Percentiles rank a stretch among this genome's conserved stretches.
phyloP scores from a whole-genome alignment of 53 echinoderm and acorn worm species.

The Apostichopus leukothele region DNA sequence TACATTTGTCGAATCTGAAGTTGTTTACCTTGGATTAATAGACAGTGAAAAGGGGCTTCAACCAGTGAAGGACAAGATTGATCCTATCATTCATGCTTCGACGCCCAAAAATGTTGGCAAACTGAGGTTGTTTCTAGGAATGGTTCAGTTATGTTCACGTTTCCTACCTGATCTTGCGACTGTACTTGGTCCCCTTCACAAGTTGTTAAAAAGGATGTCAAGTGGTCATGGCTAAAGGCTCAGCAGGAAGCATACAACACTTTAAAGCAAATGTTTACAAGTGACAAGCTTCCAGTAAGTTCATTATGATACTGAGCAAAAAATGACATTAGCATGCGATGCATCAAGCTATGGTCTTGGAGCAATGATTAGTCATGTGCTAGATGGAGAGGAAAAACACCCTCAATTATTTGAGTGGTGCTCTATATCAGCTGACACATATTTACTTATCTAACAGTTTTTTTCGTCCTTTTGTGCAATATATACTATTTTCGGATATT shows the following conservation, averaged over 20 bases:
- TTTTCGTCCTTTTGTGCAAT: too few species aligned
- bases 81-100: slow-evolving; percentile 41
- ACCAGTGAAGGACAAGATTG: slow-evolving; percentile 26
- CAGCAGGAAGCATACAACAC: not conserved
- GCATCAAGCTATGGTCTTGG: slow-evolving; percentile 9
- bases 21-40: slow-evolving; percentile 45
- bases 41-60: slow-evolving; percentile 36
- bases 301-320: not conserved
- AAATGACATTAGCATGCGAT: not conserved
- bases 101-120: slow-evolving; percentile 31
- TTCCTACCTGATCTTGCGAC: not conserved
- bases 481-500: too few species aligned
- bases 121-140: slow-evolving; percentile 30
- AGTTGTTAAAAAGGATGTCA: slow-evolving; percentile 10
- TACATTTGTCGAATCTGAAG: slow-evolving; percentile 34
- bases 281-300: not conserved
- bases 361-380: slow-evolving; percentile 31
- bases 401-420: too few species aligned
- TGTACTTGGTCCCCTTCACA: slow-evolving; percentile 1
- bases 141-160: slow-evolving; percentile 50
- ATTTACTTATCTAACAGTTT: too few species aligned
- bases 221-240: not conserved
- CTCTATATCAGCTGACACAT: too few species aligned
- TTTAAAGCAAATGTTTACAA: not conserved
- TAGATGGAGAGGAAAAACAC: not conserved